Conservation (phyloP, 1,140 invertebrate species). For the Microplitis demolitor region DNA sequence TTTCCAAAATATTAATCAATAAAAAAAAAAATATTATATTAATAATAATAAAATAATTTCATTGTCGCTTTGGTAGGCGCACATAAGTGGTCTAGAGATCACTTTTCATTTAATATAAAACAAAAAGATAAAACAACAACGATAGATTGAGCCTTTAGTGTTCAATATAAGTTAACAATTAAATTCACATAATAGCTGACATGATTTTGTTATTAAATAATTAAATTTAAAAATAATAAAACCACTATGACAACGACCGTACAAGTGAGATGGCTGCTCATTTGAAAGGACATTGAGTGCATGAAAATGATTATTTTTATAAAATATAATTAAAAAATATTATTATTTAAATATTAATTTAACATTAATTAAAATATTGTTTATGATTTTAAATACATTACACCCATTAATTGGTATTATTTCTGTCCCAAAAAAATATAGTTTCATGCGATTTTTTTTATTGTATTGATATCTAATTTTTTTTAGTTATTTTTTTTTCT, state of each 20-base stretch:
- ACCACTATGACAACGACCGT: background rate
- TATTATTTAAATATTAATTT: too few species aligned
- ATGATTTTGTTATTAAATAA: background rate
- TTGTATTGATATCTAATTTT: background rate
- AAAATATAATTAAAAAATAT: slow-evolving; percentile 14
- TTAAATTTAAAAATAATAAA: background rate
- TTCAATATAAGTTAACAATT: too few species aligned
- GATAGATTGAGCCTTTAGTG: background rate
- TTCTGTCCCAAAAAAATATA: slow-evolving; percentile 52
- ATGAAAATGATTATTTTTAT: slow-evolving; percentile 3
- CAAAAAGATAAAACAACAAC: slow-evolving; percentile 1
- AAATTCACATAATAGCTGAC: too few species aligned
- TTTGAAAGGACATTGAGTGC: slow-evolving; percentile 1
- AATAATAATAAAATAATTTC: background rate
- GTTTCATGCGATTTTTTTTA: background rate
- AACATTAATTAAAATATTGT: slow-evolving; percentile 20
- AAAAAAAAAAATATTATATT: too few species aligned
- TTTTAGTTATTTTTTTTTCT: slow-evolving; percentile 40
- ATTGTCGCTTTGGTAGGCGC: slow-evolving; percentile 16
- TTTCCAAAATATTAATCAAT: background rate
- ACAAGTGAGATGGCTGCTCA: slow-evolving; percentile 18
- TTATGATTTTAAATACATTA: background rate
- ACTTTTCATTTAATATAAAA: background rate
- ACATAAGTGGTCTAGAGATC: slow-evolving; percentile 3
- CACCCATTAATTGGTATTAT: slow-evolving; percentile 15